Conservation (phyloP, 2,797 vertebrate species). For the Rhynchonycteris naso region DNA sequence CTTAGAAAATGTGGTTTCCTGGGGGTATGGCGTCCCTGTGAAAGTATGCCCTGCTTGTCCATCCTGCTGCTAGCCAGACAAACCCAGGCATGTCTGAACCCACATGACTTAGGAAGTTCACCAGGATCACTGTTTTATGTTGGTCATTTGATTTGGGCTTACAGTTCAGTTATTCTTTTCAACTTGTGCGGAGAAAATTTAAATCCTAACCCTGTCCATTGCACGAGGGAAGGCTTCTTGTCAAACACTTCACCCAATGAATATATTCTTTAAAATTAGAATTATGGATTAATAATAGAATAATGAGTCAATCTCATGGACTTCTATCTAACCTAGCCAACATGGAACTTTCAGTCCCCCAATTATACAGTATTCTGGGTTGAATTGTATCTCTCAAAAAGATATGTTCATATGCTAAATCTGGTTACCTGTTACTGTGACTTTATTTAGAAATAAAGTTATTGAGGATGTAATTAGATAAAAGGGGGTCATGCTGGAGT, state of each 20-base stretch:
- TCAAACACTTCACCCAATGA: too few species aligned
- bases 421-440: background rate
- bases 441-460: background rate
- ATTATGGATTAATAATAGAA: background rate
- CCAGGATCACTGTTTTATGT: background rate
- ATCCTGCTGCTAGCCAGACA: accelerated
- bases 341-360: background rate
- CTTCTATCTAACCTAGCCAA: background rate
- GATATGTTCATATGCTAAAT: background rate
- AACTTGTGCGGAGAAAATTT: background rate
- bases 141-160: background rate
- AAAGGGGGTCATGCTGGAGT: background rate
- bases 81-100: background rate
- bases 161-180: background rate
- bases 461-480: background rate
- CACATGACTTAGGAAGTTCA: accelerated
- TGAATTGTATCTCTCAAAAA: background rate
- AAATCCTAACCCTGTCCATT: background rate
- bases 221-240: background rate
- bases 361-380: background rate
- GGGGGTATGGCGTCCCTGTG: accelerated
- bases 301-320: background rate
- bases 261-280: background rate
- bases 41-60: background rate
- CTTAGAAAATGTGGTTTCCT: background rate